Base-by-base conservation (phyloP, 2,797 vertebrate species). In the Etheostoma perlongum region DNA sequence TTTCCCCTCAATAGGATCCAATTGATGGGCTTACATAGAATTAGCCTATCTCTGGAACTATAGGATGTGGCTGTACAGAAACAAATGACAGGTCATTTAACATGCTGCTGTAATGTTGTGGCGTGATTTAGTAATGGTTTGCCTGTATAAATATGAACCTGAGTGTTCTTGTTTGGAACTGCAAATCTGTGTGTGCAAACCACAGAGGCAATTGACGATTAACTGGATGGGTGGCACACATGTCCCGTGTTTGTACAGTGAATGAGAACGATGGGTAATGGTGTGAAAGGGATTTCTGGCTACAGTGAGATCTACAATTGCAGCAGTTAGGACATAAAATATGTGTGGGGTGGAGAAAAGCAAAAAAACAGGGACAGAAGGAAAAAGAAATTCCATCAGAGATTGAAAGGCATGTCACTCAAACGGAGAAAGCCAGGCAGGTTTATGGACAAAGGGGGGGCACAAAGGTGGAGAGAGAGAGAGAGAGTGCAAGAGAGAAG, bases 1-100 rank as follows among this genome's bases (percentile, higher is more conserved):
- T 83, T 77, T 65, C 69, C 68, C 68, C 74, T 79, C 75, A 54
- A 66, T 55, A 65, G 57, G 78, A 85, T 86, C 82, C 82, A 82
- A 85, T 85, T 86, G 76, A 88, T 85, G 75, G 68, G 88, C 76
- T 93, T 90, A 90, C 71, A 85, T 48, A 82, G 82, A 86, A 91
- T 92, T 87, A 91, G 67, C 76, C 54, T 72, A 75, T 84, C 77
- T 85, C 65, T 64, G 74, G 66, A 73, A 61, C 70, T 71, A 69
- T 67, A 82, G 78, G 71, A 80, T 91, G 85, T 84, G 79, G 60
- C 65, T 72, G 40, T 21, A 74, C 54, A 67, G 67, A 83, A 60
- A 77, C 66, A 81, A 57, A 66, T 76, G 82, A 79, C 84, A 85
- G 81, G 85, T 90, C 73, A 78, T 89, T 87, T 79, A 85, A 76